Conservation (phyloP, 2,797 vertebrate species). For the Peromyscus attwateri region DNA sequence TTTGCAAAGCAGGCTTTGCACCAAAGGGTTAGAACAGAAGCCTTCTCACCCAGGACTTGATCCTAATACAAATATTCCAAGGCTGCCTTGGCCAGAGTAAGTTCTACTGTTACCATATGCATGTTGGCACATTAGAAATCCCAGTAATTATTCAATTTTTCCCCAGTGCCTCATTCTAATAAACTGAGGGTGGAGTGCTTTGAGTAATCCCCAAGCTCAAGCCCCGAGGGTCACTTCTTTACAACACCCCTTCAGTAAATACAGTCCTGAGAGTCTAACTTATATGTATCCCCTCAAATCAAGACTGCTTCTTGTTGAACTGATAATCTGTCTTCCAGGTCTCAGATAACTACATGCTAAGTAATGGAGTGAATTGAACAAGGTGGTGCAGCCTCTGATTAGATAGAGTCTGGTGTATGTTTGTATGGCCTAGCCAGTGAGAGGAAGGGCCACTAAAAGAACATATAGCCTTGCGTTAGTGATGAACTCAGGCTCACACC, state of each 20-base stretch:
- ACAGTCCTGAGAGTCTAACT: neutral
- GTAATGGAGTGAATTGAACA: neutral
- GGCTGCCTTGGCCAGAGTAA: neutral
- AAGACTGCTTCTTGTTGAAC: neutral
- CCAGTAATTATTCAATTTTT: neutral
- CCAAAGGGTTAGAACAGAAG: neutral
- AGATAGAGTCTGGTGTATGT: neutral
- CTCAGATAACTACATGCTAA: neutral
- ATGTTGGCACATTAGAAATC: neutral
- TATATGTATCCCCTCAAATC: neutral
- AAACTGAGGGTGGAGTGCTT: neutral
- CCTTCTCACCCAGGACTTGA: neutral
- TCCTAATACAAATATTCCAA: neutral
- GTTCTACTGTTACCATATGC: rapidly evolving
- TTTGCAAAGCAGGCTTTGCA: neutral
- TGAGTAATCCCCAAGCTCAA: neutral
- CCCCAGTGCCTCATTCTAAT: neutral
- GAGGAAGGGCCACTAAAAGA: neutral
- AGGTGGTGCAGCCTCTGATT: neutral
- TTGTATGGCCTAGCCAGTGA: neutral
- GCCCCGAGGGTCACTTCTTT: rapidly evolving
- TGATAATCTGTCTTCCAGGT: neutral
- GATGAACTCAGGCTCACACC: neutral
- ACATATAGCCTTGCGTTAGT: neutral
- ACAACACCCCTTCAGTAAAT: too few relatives aligned